These are phyloP conservation scores for Anthopleura sola DNA, from an alignment of 64 coral and sea anemone species.

Conservation along the genomic window DNA sequence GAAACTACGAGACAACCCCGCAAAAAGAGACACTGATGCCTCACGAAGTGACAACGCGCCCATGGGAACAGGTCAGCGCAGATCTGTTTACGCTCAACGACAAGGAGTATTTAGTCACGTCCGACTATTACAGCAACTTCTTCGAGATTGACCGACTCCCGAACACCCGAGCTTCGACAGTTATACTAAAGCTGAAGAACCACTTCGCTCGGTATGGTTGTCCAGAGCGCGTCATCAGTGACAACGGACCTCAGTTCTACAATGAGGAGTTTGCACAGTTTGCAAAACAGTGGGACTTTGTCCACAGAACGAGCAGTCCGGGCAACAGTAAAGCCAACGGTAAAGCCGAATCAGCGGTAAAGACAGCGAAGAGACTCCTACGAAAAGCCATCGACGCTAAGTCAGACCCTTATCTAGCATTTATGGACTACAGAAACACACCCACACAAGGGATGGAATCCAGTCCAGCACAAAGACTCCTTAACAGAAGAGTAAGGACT, in stretches of 20 bases:
- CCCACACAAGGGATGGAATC: constrained; percentile 23
- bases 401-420: constrained; percentile 8
- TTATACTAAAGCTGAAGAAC: constrained; percentile 38
- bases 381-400: constrained; percentile 14
- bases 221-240: constrained; percentile 32
- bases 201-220: constrained; percentile 48
- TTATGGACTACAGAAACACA: constrained; percentile 5
- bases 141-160: constrained; percentile 18
- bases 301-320: constrained; percentile 23
- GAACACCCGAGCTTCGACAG: constrained; percentile 2
- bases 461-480: constrained; percentile 30
- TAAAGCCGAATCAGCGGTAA: constrained; percentile 32
- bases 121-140: constrained; percentile 40
- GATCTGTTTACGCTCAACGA: background rate
- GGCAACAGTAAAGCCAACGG: constrained; percentile 52
- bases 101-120: constrained; percentile 3
- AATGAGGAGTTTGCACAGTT: constrained; percentile 32
- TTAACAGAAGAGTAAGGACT: background rate
- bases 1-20: background rate
- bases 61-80: constrained; percentile 27
- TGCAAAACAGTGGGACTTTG: constrained; percentile 37
- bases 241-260: constrained; percentile 45
- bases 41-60: constrained; percentile 10
- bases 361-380: constrained; percentile 35
- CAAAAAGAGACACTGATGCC: constrained; percentile 10